These are phyloP conservation scores for Cephus pygmeus DNA, from an alignment of 2,888 invertebrate species.

Conservation along the genomic window DNA sequence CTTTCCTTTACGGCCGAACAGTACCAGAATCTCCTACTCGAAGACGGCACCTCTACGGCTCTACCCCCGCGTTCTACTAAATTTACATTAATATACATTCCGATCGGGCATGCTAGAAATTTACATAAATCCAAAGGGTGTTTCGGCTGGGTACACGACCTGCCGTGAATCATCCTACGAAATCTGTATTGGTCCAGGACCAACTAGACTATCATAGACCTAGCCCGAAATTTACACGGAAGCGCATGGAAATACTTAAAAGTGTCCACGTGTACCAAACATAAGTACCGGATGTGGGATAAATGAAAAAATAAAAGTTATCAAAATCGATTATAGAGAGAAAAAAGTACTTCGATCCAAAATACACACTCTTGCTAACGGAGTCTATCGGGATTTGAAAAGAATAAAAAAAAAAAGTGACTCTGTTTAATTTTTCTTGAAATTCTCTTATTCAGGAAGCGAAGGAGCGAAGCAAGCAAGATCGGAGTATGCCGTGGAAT, in stretches of 20 bases:
- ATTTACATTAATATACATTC: conserved; percentile 1
- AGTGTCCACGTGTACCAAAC: no score
- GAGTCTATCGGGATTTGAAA: background rate
- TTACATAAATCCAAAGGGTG: background rate
- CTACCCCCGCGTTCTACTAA: background rate
- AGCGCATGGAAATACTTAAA: no score
- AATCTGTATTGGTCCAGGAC: background rate
- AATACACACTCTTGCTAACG: background rate
- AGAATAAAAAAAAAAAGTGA: no score
- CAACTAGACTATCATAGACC: background rate
- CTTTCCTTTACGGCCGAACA: background rate
- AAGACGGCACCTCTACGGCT: background rate
- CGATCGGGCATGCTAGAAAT: background rate
- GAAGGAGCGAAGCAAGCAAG: background rate
- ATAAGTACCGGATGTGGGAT: background rate
- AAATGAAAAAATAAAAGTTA: background rate
- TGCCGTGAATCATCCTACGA: background rate
- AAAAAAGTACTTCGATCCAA: background rate
- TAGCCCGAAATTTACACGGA: background rate
- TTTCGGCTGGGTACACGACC: background rate
- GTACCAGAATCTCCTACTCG: background rate
- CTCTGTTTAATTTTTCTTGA: background rate
- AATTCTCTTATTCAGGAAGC: background rate
- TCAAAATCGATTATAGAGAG: background rate
- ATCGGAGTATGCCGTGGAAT: conserved; percentile 15